Evolutionary conservation across 2,888 invertebrate genomes (phyloP), one percentile per base, ranked within the genome.

Genomic region (Catocala fraxini): DNA sequence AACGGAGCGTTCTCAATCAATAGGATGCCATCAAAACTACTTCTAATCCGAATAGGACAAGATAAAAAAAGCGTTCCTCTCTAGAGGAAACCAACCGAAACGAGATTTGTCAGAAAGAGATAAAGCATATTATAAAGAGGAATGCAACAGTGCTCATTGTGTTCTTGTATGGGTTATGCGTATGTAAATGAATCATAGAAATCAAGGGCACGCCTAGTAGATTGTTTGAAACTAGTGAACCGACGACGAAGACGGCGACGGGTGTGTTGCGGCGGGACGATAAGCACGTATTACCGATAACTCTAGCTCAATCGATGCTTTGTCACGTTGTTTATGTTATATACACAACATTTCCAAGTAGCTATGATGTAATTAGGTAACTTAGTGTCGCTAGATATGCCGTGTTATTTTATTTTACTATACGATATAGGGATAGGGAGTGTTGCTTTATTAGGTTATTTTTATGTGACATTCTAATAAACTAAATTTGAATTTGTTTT

Each of bases 151-250:
- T 48, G n/a, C 3, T 34, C 12, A 15, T 15, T 48, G 5, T 5
- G 10, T 47, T 48, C 1, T 48, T n/a, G n/a, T 11, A 45, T 34
- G 41, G 53, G 56, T 55, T 53, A 49, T 15, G 12, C 12, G 46
- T 49, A 63, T 54, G 63, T 49, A 61, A 64, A 70, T 56, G 52
- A 62, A 60, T 67, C 25, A 65, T 65, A 57, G n/a, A 63, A 70
- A 65, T 57, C 65, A 71, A 67, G 69, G 72, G 39, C 67, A 65
- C 54, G 13, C 59, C 64, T 65, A 51, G 49, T 53, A 47, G 56
- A 73, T 73, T 76, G 73, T 79, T 74, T 60, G 41, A 56, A 71
- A 58, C 56, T 68, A 73, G 59, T 52, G 65, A 62, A 58, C 11
- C 45, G 34, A 52, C 58, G 39, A n/a, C 15, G 15, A 15, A 0